phyloP scores from a whole-genome alignment of 2,888 invertebrate species.

The Drosophila demipolita region DNA sequence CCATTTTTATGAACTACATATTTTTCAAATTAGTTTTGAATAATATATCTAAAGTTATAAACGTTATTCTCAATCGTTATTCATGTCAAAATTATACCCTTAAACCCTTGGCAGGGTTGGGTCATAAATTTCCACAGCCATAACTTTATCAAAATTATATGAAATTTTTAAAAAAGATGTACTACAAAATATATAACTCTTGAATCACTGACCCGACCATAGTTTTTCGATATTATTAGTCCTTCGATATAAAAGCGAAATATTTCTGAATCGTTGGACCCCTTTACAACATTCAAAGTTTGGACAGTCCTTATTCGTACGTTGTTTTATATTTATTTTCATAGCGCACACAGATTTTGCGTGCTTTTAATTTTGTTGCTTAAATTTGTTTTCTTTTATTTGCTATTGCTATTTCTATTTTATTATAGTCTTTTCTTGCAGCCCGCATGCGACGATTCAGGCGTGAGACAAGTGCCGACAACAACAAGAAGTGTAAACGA shows the following conservation, averaged over 20 bases:
- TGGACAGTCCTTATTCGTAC: slow-evolving; percentile 28
- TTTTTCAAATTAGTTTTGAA: not conserved
- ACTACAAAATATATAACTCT: no score
- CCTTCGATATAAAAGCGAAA: not conserved
- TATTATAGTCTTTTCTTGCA: slow-evolving; percentile 24
- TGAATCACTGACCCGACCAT: slow-evolving; percentile 5
- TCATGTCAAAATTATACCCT: not conserved
- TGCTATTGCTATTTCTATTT: slow-evolving; percentile 11
- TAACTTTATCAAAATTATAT: not conserved
- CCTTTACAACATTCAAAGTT: slow-evolving; percentile 29
- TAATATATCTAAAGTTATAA: not conserved
- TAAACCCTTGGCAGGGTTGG: not conserved
- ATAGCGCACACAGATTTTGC: slow-evolving; percentile 48
- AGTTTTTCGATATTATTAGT: not conserved
- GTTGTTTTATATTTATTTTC: slow-evolving; percentile 23
- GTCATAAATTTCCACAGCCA: not conserved
- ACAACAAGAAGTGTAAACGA: slow-evolving; percentile 31
- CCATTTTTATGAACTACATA: not conserved
- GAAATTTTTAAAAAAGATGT: no score
- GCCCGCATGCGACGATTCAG: slow-evolving; percentile 53
- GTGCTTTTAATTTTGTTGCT: slow-evolving; percentile 65
- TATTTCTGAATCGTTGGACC: slow-evolving; percentile 25
- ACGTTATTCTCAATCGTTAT: not conserved
- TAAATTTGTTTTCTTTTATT: slow-evolving; percentile 50
- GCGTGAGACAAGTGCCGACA: slow-evolving; percentile 64